phyloP scores from a whole-genome alignment of 2,113 vertebrate genomes.

The Sinosuthora webbiana region DNA sequence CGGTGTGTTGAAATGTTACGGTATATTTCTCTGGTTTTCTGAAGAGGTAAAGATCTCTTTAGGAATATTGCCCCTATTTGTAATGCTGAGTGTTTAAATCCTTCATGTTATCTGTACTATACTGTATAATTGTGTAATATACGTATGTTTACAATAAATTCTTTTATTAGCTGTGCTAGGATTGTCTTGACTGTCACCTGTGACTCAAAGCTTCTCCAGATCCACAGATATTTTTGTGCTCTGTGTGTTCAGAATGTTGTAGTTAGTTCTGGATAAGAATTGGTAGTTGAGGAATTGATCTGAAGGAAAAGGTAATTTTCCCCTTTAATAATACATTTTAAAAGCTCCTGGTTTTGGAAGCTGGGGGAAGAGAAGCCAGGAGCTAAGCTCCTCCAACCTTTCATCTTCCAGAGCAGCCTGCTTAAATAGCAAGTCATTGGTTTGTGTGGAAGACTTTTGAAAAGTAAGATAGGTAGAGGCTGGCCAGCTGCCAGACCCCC shows the following conservation, averaged over 20 bases:
- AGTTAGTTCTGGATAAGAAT: neutral
- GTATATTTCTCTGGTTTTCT: conserved; percentile 40
- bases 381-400: neutral
- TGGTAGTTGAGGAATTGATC: neutral
- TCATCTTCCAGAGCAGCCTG: neutral
- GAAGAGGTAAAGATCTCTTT: conserved; percentile 29
- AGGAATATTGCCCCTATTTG: neutral
- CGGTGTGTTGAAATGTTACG: neutral
- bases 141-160: conserved; percentile 74
- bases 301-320: neutral
- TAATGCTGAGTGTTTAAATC: conserved; percentile 55
- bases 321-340: neutral
- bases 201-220: neutral
- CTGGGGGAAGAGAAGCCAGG: neutral
- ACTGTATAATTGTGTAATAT: conserved; percentile 74
- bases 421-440: neutral
- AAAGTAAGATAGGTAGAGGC: neutral
- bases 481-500: neutral
- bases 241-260: neutral
- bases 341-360: neutral
- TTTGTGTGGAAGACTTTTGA: neutral
- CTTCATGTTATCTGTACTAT: conserved; percentile 67
- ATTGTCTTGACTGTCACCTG: neutral
- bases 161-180: conserved; percentile 65
- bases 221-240: neutral